phyloP scores from a whole-genome alignment of 2,888 invertebrate genomes.

The Spicauda simplicius region DNA sequence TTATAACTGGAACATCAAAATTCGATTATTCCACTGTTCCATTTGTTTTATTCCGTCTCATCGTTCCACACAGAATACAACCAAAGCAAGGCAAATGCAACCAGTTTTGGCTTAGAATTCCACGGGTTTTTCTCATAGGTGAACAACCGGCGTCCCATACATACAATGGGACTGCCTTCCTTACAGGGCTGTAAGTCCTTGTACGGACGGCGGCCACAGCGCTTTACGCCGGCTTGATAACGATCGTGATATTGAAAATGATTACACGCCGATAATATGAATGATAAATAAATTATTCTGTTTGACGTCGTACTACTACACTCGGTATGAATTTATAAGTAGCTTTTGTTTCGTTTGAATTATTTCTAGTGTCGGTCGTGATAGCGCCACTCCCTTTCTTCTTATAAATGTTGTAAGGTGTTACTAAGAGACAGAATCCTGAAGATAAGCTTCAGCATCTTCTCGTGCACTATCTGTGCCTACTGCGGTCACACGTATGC shows the following conservation, averaged over 20 bases:
- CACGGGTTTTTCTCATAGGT: conserved; percentile 69
- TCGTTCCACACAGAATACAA: conserved; percentile 45
- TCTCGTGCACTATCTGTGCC: too few species aligned
- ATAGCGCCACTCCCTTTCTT: too few species aligned
- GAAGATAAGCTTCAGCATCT: too few species aligned
- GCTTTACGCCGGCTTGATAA: conserved; percentile 41
- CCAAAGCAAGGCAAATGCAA: conserved; percentile 46
- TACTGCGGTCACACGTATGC: too few species aligned
- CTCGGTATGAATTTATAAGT: not conserved
- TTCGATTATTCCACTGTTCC: too few species aligned
- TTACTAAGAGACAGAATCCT: too few species aligned
- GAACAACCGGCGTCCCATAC: conserved; percentile 67
- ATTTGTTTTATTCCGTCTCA: too few species aligned
- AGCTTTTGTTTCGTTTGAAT: not conserved
- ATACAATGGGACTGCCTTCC: conserved; percentile 78
- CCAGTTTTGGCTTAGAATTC: conserved; percentile 53
- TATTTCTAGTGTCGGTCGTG: too few species aligned
- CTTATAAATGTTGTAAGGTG: too few species aligned
- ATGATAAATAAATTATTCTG: conserved; percentile 3
- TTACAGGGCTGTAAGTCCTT: conserved; percentile 60
- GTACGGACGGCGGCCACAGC: conserved; percentile 48
- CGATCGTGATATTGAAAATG: conserved; percentile 36
- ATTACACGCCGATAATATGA: conserved; percentile 25
- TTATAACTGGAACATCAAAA: too few species aligned
- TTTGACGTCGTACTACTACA: not conserved